Evolutionary conservation across 2,797 vertebrate species (phyloP), one percentile per base, ranked within the genome.

Genomic region (Micropoecilia bifurca): DNA sequence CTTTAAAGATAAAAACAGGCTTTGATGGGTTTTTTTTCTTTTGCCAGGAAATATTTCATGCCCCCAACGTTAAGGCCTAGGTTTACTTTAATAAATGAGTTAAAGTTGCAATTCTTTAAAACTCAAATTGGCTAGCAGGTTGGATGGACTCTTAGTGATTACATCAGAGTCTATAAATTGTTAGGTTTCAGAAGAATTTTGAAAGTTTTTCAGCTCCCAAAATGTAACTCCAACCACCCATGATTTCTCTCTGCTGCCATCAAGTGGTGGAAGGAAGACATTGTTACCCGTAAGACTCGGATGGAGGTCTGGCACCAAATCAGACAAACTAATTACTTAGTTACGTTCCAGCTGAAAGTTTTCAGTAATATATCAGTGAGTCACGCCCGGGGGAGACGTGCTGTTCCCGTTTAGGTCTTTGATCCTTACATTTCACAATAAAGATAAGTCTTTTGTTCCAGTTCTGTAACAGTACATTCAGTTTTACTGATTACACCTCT

Each of bases 271-370:
- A 22, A 33, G 5, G 39, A 4, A 78, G 61, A 50, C 33, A 1
- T 0, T 50, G 1, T 57, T 33, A 25, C 0, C 12, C 0, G 0
- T 7, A 8, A 43, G 18, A 25, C 68, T 8, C 6, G 9, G 14
- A 16, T 5, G 30, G 13, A 20, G 55, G 10, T 41, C n/a, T 68
- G 69, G 2, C 12, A 68, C 12, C 25, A 16, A 1, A 6, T 28
- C 30, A 50, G 53, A 36, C 63, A 9, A 25, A 47, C 30, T 14
- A 47, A 66, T 12, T 39, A 47, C 50, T 2, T 39, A 3, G 28
- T 30, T 28, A 16, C 12, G 6, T 69, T n/a, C 57, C 45, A 43
- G 43, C 45, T n/a, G 25, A 48, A 57, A 13, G 33, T 8, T 53
- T 14, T 18, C 39, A 55, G 28, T n/a, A 43, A 72, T 43, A 18